Evolutionary conservation across 2,113 vertebrate genomes (phyloP).

Genomic region (Leptodactylus fuscus): DNA sequence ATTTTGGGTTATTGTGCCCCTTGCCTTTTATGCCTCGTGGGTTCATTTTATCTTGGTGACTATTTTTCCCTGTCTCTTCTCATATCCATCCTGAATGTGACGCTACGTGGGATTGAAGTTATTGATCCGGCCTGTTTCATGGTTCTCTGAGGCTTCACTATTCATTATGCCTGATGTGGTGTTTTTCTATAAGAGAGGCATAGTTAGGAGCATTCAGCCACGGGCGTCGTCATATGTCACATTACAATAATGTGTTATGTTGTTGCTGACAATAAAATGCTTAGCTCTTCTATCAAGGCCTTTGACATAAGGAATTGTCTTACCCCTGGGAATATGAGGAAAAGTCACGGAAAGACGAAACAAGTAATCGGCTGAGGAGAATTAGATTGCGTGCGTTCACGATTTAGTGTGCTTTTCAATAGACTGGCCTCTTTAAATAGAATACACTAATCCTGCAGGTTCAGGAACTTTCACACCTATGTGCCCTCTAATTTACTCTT

Average conservation of each 20-base stretch:
- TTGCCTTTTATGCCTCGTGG: background rate
- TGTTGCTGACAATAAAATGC: background rate
- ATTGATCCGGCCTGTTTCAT: slow-evolving; percentile 44
- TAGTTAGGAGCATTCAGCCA: background rate
- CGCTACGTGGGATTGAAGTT: background rate
- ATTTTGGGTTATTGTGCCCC: background rate
- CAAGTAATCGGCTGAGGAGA: background rate
- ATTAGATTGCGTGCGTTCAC: background rate
- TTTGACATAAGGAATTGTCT: background rate
- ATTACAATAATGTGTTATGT: slow-evolving; percentile 11
- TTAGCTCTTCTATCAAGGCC: background rate
- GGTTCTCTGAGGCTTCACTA: slow-evolving; percentile 19
- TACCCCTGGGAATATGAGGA: background rate
- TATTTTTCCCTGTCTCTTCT: background rate
- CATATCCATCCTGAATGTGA: background rate
- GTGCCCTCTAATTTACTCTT: too few relatives aligned
- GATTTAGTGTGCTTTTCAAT: background rate
- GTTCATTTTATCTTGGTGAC: background rate
- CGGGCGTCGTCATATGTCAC: background rate
- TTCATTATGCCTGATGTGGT: slow-evolving; percentile 35
- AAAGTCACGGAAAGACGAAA: background rate
- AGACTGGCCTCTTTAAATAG: background rate
- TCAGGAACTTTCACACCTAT: too few relatives aligned
- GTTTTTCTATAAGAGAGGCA: slow-evolving; percentile 8
- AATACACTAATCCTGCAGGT: background rate